Percentiles rank a stretch among this genome's conserved stretches.
These are phyloP conservation scores for Ladona fulva DNA, from an alignment of 1,140 invertebrate species.

Conservation along the genomic window DNA sequence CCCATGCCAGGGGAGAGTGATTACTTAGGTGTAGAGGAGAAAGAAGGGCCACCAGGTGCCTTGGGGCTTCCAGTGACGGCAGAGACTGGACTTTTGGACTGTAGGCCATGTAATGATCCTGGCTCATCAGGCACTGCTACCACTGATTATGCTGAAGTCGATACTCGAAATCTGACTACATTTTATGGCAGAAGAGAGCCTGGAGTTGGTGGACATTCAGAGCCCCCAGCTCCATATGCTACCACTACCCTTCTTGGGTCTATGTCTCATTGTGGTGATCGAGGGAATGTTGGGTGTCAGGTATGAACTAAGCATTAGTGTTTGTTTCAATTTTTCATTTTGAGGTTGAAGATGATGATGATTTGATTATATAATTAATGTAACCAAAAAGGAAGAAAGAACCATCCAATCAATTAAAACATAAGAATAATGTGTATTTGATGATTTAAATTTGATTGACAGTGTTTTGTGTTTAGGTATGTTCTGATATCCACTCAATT, in stretches of 20 bases:
- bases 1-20: conserved; percentile 27
- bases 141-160: conserved; percentile 69
- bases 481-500: too few relatives aligned
- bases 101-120: neutral
- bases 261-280: neutral
- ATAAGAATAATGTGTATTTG: too few relatives aligned
- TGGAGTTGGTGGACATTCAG: neutral
- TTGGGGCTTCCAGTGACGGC: conserved; percentile 20
- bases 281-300: neutral
- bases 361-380: too few relatives aligned
- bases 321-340: too few relatives aligned
- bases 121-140: conserved; percentile 29
- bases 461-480: too few relatives aligned
- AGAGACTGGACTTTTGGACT: conserved; percentile 8
- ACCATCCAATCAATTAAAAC: too few relatives aligned
- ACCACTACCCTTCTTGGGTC: conserved; percentile 60
- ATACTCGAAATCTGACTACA: conserved; percentile 45
- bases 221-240: conserved; percentile 68
- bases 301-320: neutral
- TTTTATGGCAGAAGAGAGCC: conserved; percentile 11
- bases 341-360: too few relatives aligned
- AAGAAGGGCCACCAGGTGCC: conserved; percentile 10
- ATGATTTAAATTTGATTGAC: too few relatives aligned
- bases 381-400: too few relatives aligned
- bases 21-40: conserved; percentile 10